Evolutionary conservation across 2,888 invertebrate species (phyloP).

Genomic region (Cheilosia vernalis): DNA sequence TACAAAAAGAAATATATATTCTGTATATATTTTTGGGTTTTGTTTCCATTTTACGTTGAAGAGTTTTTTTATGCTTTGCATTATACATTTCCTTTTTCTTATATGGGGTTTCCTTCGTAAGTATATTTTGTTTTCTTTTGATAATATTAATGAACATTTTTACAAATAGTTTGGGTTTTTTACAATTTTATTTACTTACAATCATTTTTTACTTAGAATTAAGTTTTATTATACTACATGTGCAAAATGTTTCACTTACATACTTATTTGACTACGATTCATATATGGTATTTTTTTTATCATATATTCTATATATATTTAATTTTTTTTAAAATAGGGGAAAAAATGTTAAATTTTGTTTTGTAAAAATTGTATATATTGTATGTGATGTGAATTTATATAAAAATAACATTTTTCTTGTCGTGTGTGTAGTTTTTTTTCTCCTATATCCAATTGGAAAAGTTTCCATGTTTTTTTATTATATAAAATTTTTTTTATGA

Average conservation of each 20-base stretch:
- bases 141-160: conserved; percentile 71
- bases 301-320: conserved; percentile 50
- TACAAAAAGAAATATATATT: conserved; percentile 74
- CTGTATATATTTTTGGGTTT: conserved; percentile 50
- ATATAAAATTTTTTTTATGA: conserved; percentile 59
- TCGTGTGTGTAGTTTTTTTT: conserved; percentile 70
- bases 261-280: conserved; percentile 68
- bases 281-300: conserved; percentile 53
- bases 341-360: conserved; percentile 73
- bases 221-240: conserved; percentile 72
- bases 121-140: conserved; percentile 33
- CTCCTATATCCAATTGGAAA: conserved; percentile 61
- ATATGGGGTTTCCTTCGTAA: conserved; percentile 45
- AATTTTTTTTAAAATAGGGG: conserved; percentile 56
- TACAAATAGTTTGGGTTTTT: conserved; percentile 65
- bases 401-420: conserved; percentile 75
- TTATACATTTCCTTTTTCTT: conserved; percentile 38
- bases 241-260: conserved; percentile 74
- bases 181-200: conserved; percentile 74
- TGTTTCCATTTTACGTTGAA: conserved; percentile 49
- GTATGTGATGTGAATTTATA: conserved; percentile 75
- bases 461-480: conserved; percentile 56
- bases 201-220: conserved; percentile 68
- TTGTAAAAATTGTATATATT: conserved; percentile 75
- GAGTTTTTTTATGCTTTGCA: conserved; percentile 70